phyloP scores from a whole-genome alignment of 1,140 invertebrate genomes.

The Monochamus saltuarius region DNA sequence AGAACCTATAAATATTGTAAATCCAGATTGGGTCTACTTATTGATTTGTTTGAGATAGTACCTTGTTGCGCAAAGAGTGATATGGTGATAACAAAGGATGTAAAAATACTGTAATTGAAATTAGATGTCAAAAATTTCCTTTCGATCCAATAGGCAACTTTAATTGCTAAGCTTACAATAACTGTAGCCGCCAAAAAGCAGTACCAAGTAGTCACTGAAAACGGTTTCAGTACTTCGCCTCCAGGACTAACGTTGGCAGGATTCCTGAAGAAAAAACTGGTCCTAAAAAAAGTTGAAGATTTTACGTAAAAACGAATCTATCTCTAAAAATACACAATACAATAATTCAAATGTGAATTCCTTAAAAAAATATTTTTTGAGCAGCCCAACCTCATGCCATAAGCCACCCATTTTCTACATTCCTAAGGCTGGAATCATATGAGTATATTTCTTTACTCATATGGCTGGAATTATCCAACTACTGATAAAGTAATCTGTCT shows the following conservation, averaged over 20 bases:
- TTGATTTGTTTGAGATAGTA: background rate
- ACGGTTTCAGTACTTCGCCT: conserved; percentile 37
- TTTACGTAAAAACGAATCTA: no score
- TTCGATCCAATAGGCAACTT: conserved; percentile 28
- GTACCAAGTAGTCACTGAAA: conserved; percentile 29
- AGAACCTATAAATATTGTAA: conserved; percentile 34
- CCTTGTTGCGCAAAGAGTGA: conserved; percentile 33
- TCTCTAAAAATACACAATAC: no score
- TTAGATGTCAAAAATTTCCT: conserved; percentile 3
- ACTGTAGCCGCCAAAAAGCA: conserved; percentile 12
- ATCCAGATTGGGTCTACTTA: background rate
- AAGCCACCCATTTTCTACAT: no score
- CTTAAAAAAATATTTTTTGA: no score
- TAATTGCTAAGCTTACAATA: conserved; percentile 27
- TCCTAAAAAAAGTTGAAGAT: conserved; percentile 26
- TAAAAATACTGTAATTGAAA: conserved; percentile 22
- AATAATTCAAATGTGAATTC: no score
- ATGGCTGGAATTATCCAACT: no score
- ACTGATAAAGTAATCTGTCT: no score
- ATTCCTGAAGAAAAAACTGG: conserved; percentile 35
- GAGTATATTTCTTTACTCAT: no score
- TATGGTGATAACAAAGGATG: conserved; percentile 28
- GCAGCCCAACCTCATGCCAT: no score
- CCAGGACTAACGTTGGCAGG: conserved; percentile 28
- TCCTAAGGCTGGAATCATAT: no score